These are phyloP conservation scores for Pica pica DNA, from an alignment of 2,113 vertebrate genomes.

Conservation along the genomic window DNA sequence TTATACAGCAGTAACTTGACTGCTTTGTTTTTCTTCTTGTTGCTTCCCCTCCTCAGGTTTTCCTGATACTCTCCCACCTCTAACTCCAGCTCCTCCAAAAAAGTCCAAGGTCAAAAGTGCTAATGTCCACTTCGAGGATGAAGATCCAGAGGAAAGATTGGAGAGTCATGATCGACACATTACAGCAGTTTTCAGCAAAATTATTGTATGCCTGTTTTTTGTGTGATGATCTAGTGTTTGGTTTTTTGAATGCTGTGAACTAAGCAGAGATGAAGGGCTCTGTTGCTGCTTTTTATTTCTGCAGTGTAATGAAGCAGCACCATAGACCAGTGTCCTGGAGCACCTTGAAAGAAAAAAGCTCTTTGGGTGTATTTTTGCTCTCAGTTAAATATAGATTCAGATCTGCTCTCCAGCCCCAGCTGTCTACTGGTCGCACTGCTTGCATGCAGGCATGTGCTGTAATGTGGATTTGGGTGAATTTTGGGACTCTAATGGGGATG, in stretches of 20 bases:
- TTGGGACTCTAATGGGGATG: not conserved
- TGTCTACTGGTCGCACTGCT: not conserved
- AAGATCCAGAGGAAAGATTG: slow-evolving; percentile 81
- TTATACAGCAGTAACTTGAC: not conserved
- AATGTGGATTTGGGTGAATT: not conserved
- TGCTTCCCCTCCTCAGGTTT: slow-evolving; percentile 69
- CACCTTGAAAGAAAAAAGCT: not conserved
- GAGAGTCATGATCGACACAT: slow-evolving; percentile 85
- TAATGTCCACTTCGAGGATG: slow-evolving; percentile 75
- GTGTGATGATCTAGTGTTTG: not conserved
- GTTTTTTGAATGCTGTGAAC: not conserved
- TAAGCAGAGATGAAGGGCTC: not conserved
- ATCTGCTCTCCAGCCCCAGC: not conserved
- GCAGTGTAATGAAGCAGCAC: not conserved
- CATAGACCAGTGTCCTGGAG: not conserved
- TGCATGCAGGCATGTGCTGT: not conserved
- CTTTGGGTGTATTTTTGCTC: not conserved
- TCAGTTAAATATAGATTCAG: not conserved
- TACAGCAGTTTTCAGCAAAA: slow-evolving; percentile 89
- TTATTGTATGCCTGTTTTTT: slow-evolving; percentile 78
- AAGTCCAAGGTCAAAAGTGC: slow-evolving; percentile 80
- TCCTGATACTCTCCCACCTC: slow-evolving; percentile 82
- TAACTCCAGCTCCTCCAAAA: slow-evolving; percentile 88
- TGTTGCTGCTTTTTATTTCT: not conserved
- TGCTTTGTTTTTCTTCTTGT: not conserved